phyloP scores from a whole-genome alignment of 2,113 vertebrate genomes.

The Caretta caretta region DNA sequence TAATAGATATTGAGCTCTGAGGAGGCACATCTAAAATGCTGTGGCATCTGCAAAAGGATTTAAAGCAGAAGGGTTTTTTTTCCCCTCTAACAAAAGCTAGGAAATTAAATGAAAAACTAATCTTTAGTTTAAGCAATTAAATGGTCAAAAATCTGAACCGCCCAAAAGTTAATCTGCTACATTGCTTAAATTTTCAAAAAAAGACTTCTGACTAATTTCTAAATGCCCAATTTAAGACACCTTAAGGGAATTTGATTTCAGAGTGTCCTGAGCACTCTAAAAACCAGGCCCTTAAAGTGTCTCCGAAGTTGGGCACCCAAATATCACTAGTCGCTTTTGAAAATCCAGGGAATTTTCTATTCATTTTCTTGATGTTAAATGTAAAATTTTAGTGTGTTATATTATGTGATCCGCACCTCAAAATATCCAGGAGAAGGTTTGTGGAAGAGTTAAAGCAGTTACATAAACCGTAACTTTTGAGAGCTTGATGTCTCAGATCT shows the following conservation, averaged over 20 bases:
- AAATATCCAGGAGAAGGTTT: conserved; percentile 54
- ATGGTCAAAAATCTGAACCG: neutral
- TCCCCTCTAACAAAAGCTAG: neutral
- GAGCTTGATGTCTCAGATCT: neutral
- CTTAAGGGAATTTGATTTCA: neutral
- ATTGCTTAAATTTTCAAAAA: too few species aligned
- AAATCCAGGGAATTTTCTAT: neutral
- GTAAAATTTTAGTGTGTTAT: neutral
- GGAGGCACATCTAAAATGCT: neutral
- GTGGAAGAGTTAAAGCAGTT: neutral
- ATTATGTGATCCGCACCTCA: neutral
- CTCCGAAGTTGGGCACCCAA: neutral
- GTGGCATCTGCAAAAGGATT: accelerated
- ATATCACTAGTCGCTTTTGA: neutral
- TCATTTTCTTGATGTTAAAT: neutral
- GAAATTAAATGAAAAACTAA: neutral
- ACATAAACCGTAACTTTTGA: conserved; percentile 37
- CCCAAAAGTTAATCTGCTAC: neutral
- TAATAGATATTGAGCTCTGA: neutral
- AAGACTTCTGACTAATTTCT: neutral
- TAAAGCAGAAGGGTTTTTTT: neutral
- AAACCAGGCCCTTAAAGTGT: neutral
- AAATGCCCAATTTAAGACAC: neutral
- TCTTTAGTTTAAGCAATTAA: neutral
- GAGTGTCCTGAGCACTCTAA: neutral